Evolutionary conservation across 2,888 invertebrate species (phyloP).

Genomic region (Aphodius sticticus): DNA sequence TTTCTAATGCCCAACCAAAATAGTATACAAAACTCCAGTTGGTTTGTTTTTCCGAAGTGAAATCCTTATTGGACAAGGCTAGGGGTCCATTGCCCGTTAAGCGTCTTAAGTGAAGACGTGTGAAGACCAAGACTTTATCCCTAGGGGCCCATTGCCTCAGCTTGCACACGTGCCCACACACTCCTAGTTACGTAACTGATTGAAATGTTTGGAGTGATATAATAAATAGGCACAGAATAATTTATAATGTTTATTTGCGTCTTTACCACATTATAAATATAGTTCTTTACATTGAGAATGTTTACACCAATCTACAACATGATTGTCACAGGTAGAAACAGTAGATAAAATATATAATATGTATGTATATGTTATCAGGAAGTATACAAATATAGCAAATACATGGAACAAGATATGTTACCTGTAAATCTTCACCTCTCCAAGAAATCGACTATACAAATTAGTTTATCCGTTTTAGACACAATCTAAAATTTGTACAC

Average conservation of each 20-base stretch:
- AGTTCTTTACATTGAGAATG: constrained; percentile 22
- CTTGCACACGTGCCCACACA: no score
- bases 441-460: background rate
- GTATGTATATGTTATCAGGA: constrained; percentile 28
- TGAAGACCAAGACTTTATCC: no score
- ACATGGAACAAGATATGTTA: constrained; percentile 34
- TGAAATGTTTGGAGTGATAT: no score
- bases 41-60: no score
- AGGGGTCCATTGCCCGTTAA: no score
- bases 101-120: no score
- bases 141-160: no score
- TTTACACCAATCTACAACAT: constrained; percentile 33
- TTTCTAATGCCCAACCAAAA: no score
- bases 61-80: no score
- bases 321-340: constrained; percentile 54
- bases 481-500: constrained; percentile 14
- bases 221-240: background rate
- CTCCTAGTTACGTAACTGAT: no score
- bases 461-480: background rate
- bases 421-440: constrained; percentile 18
- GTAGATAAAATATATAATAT: constrained; percentile 50
- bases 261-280: background rate
- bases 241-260: background rate
- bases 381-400: constrained; percentile 34
- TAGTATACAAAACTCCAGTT: no score